phyloP scores from a whole-genome alignment of 1,140 invertebrate genomes.

The Drosophila eugracilis region DNA sequence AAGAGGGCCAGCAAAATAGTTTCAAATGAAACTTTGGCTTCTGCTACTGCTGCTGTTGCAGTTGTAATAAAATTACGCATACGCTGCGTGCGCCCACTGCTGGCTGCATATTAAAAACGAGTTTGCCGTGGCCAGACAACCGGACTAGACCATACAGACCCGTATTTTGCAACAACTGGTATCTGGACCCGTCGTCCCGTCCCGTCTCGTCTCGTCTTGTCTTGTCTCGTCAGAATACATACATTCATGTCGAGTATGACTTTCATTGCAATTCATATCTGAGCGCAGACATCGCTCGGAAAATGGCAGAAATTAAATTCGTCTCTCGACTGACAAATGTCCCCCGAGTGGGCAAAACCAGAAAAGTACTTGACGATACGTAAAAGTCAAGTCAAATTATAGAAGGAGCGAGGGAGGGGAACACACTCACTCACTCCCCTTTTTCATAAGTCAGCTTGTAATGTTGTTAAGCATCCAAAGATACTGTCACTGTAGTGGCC shows the following conservation, averaged over 20 bases:
- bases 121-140: conserved; percentile 32
- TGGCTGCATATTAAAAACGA: conserved; percentile 74
- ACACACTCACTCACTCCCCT: conserved; percentile 11
- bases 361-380: conserved; percentile 84
- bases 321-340: conserved; percentile 84
- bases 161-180: conserved; percentile 18
- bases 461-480: conserved; percentile 83
- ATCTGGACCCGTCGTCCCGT: too few relatives aligned
- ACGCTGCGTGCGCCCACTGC: conserved; percentile 58
- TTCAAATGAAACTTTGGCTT: conserved; percentile 45
- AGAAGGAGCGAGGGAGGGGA: too few relatives aligned
- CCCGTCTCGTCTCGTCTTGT: conserved; percentile 27
- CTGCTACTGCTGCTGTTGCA: conserved; percentile 28
- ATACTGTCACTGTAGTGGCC: conserved; percentile 81
- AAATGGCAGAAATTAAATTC: conserved; percentile 83
- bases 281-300: conserved; percentile 66
- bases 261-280: conserved; percentile 82
- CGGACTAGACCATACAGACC: conserved; percentile 17
- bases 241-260: conserved; percentile 65
- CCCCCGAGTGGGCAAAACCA: conserved; percentile 81
- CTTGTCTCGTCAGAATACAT: too few relatives aligned
- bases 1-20: conserved; percentile 41
- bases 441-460: conserved; percentile 80
- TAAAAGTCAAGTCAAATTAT: conserved; percentile 84
- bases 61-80: conserved; percentile 81